Evolutionary conservation across 1,140 invertebrate species (phyloP).

Genomic region (Whitmania pigra): DNA sequence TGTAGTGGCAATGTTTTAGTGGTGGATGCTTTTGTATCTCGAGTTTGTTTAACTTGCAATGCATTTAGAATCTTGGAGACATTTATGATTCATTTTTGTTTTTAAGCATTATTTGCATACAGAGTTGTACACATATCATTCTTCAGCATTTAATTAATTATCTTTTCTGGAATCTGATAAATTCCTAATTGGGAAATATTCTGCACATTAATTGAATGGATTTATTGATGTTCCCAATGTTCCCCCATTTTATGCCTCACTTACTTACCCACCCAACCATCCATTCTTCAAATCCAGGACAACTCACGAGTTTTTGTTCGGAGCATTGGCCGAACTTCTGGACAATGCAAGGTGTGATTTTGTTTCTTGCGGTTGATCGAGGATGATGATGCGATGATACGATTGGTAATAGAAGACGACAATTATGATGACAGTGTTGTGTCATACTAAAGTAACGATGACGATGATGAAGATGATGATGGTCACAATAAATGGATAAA

Average conservation of each 20-base stretch:
- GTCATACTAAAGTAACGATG: no score
- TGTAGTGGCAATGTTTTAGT: background rate
- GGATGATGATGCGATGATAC: no score
- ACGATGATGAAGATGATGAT: no score
- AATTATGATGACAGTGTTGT: no score
- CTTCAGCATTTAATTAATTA: background rate
- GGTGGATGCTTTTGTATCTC: background rate
- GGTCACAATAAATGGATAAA: no score
- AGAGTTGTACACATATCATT: background rate
- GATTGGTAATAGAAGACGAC: no score
- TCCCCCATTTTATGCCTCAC: background rate
- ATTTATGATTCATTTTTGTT: no score
- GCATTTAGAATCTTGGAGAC: no score
- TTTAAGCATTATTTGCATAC: no score
- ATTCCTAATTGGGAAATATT: background rate
- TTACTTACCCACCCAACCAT: background rate
- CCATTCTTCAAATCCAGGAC: constrained; percentile 35
- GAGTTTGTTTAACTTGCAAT: background rate
- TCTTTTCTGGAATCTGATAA: background rate
- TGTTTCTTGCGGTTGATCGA: no score
- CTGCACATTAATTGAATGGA: background rate
- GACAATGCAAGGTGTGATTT: constrained; percentile 40
- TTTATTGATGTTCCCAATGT: background rate
- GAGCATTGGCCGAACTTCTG: constrained; percentile 41
- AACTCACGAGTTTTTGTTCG: constrained; percentile 44